Evolutionary conservation across 2,888 invertebrate species (phyloP).

Genomic region (Mesorhabditis sp.): DNA sequence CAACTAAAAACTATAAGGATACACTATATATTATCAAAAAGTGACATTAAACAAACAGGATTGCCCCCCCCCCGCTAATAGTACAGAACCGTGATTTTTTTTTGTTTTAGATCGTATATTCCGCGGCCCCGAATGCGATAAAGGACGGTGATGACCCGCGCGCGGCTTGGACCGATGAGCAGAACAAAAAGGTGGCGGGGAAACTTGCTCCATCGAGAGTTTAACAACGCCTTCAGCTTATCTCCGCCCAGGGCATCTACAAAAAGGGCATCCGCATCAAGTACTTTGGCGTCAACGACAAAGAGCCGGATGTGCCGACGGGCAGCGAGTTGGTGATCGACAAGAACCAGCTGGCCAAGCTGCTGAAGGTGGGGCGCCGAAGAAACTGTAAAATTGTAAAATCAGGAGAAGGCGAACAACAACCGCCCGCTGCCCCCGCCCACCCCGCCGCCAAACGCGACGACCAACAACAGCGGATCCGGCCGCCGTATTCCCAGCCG

Average conservation of each 20-base stretch:
- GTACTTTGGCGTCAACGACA: constrained; percentile 13
- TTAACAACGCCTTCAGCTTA: neutral
- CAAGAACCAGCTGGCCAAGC: neutral
- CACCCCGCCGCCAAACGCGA: too few relatives aligned
- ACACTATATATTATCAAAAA: too few relatives aligned
- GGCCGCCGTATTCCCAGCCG: too few relatives aligned
- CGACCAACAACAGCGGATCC: too few relatives aligned
- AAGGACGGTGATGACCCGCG: constrained; percentile 13
- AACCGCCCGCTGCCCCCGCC: too few relatives aligned
- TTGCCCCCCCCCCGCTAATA: too few relatives aligned
- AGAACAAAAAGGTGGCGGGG: constrained; percentile 7
- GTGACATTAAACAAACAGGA: too few relatives aligned
- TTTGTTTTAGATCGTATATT: constrained; percentile 3
- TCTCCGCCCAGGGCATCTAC: neutral
- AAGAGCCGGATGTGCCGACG: neutral
- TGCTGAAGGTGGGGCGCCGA: neutral
- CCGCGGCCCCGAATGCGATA: neutral
- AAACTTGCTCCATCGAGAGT: neutral
- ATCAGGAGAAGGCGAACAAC: too few relatives aligned
- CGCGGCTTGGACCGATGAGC: neutral
- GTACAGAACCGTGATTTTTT: neutral
- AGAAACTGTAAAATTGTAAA: too few relatives aligned
- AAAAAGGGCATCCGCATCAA: constrained; percentile 9
- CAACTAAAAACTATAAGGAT: too few relatives aligned
- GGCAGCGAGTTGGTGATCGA: neutral